These are phyloP conservation scores for Ophion slaviceki DNA, from an alignment of 2,888 invertebrate genomes.

Conservation along the genomic window DNA sequence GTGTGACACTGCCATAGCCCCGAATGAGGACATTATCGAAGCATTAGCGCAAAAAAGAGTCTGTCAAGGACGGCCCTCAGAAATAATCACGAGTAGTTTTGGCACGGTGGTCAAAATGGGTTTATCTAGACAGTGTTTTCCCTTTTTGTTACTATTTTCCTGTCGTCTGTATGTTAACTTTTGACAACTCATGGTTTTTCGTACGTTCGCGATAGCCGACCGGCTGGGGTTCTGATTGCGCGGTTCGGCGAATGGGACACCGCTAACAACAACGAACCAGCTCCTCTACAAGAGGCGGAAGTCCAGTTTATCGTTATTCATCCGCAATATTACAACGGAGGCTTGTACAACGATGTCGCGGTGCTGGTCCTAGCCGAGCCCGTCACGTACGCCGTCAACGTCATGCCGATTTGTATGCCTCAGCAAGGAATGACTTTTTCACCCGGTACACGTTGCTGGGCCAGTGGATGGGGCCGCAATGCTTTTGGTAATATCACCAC, in stretches of 20 bases:
- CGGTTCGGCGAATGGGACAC: constrained; percentile 93
- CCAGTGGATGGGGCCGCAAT: constrained; percentile 91
- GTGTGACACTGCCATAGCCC: too few species aligned
- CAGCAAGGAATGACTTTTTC: constrained; percentile 83
- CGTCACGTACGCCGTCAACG: constrained; percentile 87
- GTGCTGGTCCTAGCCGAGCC: constrained; percentile 88
- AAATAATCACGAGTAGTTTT: neutral
- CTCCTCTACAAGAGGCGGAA: constrained; percentile 88
- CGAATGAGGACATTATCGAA: neutral
- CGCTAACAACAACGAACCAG: constrained; percentile 87
- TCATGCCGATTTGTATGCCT: constrained; percentile 89
- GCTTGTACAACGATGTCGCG: constrained; percentile 91
- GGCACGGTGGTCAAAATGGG: neutral
- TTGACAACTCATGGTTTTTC: constrained; percentile 1
- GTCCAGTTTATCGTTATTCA: constrained; percentile 86
- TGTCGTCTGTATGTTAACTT: neutral
- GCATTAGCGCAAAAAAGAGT: neutral
- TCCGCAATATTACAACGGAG: constrained; percentile 87
- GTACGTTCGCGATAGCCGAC: constrained; percentile 65
- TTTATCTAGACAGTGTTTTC: neutral
- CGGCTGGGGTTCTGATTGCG: constrained; percentile 83
- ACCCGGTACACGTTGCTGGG: constrained; percentile 86
- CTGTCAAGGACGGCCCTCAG: neutral
- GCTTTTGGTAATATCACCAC: constrained; percentile 85
- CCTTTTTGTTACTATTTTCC: neutral